phyloP scores from a whole-genome alignment of 2,888 invertebrate species.

The Nephrotoma appendiculata region DNA sequence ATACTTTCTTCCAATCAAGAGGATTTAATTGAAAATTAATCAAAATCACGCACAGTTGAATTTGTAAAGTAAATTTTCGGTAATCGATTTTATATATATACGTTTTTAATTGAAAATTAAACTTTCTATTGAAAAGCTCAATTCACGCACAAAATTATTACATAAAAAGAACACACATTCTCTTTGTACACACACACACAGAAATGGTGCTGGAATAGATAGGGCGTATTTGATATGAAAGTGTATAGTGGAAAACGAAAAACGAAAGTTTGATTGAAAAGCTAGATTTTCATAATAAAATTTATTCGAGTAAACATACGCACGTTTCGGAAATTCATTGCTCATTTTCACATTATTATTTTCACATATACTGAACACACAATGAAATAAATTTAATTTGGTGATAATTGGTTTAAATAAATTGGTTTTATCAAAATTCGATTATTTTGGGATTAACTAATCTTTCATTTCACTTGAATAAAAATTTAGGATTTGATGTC shows the following conservation, averaged over 20 bases:
- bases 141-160: not conserved
- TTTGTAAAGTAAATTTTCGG: not conserved
- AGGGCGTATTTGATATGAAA: not conserved
- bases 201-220: not conserved
- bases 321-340: not conserved
- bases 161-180: not conserved
- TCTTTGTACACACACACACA: not conserved
- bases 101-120: not conserved
- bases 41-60: not conserved
- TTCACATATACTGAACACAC: not conserved
- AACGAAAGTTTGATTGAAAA: not conserved
- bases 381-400: not conserved
- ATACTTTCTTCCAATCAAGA: not conserved
- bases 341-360: not conserved
- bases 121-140: not conserved
- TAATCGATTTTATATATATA: not conserved
- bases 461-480: not conserved
- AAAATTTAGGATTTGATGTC: not conserved
- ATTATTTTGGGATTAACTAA: not conserved
- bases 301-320: not conserved
- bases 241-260: not conserved
- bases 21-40: not conserved
- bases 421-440: not conserved
- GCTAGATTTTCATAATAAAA: not conserved
- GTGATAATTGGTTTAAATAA: not conserved